Conservation (phyloP, 2,113 vertebrate genomes). For the Entosphenus tridentatus region DNA sequence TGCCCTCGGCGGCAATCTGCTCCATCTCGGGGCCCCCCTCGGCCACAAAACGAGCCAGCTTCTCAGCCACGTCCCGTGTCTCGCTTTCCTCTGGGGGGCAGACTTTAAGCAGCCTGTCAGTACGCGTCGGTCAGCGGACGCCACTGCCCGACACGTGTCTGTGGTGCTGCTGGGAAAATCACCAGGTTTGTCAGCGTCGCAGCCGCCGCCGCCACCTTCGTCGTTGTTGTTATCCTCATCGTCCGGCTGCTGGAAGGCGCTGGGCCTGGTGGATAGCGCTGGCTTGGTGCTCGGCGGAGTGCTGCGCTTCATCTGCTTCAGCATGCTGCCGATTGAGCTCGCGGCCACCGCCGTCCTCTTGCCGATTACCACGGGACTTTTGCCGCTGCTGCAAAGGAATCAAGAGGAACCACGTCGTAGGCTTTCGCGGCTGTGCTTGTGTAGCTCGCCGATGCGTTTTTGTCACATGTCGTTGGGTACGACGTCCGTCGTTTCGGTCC, state of each 20-base stretch:
- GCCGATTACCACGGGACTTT: conserved; percentile 39
- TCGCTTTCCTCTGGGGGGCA: conserved; percentile 93
- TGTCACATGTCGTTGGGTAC: no score
- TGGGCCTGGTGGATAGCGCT: conserved; percentile 37
- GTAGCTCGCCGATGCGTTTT: no score
- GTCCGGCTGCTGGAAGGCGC: conserved; percentile 63
- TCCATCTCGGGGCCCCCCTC: conserved; percentile 70
- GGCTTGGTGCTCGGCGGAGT: conserved; percentile 40
- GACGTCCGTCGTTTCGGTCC: no score
- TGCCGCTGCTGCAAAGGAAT: conserved; percentile 17
- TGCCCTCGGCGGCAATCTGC: conserved; percentile 64
- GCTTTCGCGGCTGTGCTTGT: no score
- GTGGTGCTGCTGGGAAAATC: not conserved
- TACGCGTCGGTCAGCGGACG: conserved; percentile 28
- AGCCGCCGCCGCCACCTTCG: conserved; percentile 15
- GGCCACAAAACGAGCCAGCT: conserved; percentile 80
- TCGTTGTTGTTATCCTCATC: conserved; percentile 47
- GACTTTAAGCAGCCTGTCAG: conserved; percentile 98
- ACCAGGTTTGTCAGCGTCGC: not conserved
- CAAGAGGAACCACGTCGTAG: conserved; percentile 7
- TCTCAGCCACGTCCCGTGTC: conserved; percentile 56
- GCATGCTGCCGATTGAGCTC: conserved; percentile 25
- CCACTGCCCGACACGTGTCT: not conserved
- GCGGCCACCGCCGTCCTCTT: conserved; percentile 42
- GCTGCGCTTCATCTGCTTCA: conserved; percentile 45